Evolutionary conservation across 2,888 invertebrate genomes (phyloP), one percentile per base, ranked within the genome.

Genomic region (Aporophyla nigra): DNA sequence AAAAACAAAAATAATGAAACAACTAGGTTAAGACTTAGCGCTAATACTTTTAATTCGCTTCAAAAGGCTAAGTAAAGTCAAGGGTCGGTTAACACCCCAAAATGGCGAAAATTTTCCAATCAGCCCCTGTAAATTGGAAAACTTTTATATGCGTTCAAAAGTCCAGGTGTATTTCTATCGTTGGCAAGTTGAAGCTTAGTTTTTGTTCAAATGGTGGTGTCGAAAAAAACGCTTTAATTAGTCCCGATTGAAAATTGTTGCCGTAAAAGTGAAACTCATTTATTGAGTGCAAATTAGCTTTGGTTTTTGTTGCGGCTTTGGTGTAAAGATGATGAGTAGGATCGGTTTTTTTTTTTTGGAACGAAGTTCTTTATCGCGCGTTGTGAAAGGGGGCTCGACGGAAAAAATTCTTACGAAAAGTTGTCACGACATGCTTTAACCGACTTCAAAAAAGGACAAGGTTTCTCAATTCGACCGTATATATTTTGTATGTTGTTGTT

Each of bases 41-140:
- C 76, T 62, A 92, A 90, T 90, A 91, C 92, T 92, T 93, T 89
- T 91, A 93, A 94, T 94, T 93, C 91, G 91, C 92, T 93, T 91
- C 90, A 91, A 92, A 94, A 93, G 93, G 92, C 94, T 91, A 91
- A 90, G 91, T 90, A 91, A 94, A 95, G 94, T 94, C 93, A 95
- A 93, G 94, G 93, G 93, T 95, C 95, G 95, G 95, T 96, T 96
- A 96, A 95, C 95, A 94, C 95, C 94, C 95, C 77, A 93, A 95
- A 95, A 94, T 92, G 95, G 92, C 90, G 95, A 95, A 96, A 96
- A 96, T 95, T 96, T 96, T 94, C 96, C 96, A 96, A 96, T 96
- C 96, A 96, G 93, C 94, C 93, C 91, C 94, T 94, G 94, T 96
- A 96, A 96, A 96, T 96, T 96, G 96, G 96, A 96, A 96, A 96